phyloP scores from a whole-genome alignment of 2,797 vertebrate species.

The Vespertilio murinus region DNA sequence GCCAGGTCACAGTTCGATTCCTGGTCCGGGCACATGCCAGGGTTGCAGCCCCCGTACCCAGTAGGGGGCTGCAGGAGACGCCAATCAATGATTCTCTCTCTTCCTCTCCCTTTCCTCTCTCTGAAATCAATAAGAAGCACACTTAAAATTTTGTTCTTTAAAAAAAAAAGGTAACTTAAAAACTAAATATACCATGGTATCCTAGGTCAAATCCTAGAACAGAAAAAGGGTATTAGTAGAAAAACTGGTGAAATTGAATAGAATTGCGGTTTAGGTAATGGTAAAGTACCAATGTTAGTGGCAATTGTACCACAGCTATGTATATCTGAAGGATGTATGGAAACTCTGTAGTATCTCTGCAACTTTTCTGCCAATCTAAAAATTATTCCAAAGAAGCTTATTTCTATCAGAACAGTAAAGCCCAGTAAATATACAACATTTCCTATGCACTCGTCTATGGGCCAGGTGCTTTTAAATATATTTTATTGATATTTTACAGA shows the following conservation, averaged over 20 bases:
- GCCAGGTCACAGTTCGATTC: not conserved
- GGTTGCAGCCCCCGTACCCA: not conserved
- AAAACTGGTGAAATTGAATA: constrained; percentile 24
- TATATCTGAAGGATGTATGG: not conserved
- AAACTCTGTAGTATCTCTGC: not conserved
- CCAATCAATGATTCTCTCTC: not conserved
- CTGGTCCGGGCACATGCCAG: not conserved
- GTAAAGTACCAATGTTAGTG: not conserved
- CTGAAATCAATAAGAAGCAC: not conserved
- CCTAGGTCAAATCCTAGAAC: not conserved
- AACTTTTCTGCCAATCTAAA: constrained; percentile 27
- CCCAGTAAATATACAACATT: constrained; percentile 4
- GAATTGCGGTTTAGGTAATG: constrained; percentile 24
- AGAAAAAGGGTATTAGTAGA: not conserved
- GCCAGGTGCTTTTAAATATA: not conserved
- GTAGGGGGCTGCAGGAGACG: not conserved
- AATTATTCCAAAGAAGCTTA: constrained; percentile 32
- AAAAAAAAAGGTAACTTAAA: not conserved
- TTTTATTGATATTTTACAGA: too few relatives aligned
- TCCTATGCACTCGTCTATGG: not conserved
- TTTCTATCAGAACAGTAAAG: constrained; percentile 14
- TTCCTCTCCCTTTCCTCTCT: not conserved
- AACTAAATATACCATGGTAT: constrained; percentile 15
- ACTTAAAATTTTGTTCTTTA: too few relatives aligned
- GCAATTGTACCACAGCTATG: not conserved